Evolutionary conservation across 2,113 vertebrate genomes (phyloP), one percentile per base, ranked within the genome.

Genomic region (Catharus bicknelli): DNA sequence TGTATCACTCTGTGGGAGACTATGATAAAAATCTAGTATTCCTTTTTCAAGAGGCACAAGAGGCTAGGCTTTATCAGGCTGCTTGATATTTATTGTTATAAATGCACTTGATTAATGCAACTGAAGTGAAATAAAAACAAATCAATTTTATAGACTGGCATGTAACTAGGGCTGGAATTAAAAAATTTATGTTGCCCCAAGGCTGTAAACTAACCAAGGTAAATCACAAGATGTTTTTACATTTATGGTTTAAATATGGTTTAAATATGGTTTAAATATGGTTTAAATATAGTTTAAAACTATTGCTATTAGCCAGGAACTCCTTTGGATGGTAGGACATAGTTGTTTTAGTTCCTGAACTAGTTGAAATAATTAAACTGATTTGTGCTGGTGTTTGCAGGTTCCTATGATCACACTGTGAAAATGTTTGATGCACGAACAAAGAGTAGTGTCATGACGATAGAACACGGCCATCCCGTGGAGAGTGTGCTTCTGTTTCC

Each of bases 401-500:
- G 99, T 61, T 99, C 99, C 4, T 99, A 99, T 51, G 99, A 99
- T 96, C 99, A 99, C 93, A 99, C 98, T 4, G 97, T 99, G 76
- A 99, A 98, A 91, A 42, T 99, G 36, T 99, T 99, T 96, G 99
- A 99, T 96, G 97, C 98, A 38, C 98, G 99, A 83, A 94, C 91
- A 58, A 98, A 98, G 75, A 97, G 97, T 57, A 99, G 98, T 67
- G 98, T 99, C 68, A 98, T 99, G 96, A 99, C 97, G 14, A 98
- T 99, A 93, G 98, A 99, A 30, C 99, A 99, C 1, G 98, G 99
- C 13, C 99, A 99, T 68, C 99, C 99, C 7, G 99, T 99, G 92
- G 99, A 99, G 94, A 99, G 98, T 9, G 97, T 99, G n/a, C 98
- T 99, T 63, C 98, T 99, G 0, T 99, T 99, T 92, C 99, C 99